Percentiles rank a stretch among this genome's conserved stretches.
Conservation (phyloP, 2,113 vertebrate genomes). For the Ancistrus triradiatus region DNA sequence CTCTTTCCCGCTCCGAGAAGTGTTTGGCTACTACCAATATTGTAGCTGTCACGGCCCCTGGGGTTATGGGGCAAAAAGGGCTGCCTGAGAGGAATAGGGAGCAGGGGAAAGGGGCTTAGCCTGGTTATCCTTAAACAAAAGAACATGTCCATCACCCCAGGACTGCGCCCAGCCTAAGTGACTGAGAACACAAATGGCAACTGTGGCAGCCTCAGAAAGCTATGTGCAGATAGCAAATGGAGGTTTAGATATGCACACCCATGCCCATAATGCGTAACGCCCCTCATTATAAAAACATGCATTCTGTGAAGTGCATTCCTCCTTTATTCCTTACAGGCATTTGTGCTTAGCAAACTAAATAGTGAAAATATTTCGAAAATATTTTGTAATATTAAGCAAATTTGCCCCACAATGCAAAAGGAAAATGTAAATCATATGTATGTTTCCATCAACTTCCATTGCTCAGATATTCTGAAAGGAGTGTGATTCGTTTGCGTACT, state of each 20-base stretch:
- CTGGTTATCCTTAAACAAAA: constrained; percentile 52
- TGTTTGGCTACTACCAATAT: constrained; percentile 57
- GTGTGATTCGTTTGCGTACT: too few species aligned
- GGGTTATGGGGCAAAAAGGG: constrained; percentile 47
- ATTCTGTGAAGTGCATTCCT: background rate
- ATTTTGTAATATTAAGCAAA: too few species aligned
- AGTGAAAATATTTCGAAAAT: too few species aligned
- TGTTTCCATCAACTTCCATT: too few species aligned
- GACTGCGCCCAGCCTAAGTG: constrained; percentile 13
- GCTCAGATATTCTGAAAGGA: too few species aligned
- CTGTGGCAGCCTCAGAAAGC: constrained; percentile 30
- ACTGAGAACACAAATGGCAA: constrained; percentile 37
- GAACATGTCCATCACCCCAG: constrained; percentile 48
- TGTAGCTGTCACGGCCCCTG: constrained; percentile 54
- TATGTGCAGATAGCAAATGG: background rate
- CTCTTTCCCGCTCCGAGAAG: constrained; percentile 40
- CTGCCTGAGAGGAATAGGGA: constrained; percentile 34
- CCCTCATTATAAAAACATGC: background rate
- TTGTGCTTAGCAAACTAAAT: too few species aligned
- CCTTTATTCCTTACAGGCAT: background rate
- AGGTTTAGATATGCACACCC: constrained; percentile 14
- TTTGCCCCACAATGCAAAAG: too few species aligned
- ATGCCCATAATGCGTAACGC: background rate
- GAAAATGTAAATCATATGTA: too few species aligned
- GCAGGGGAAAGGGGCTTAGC: constrained; percentile 38